Evolutionary conservation across 2,797 vertebrate genomes (phyloP).

Genomic region (Hoplostethus atlanticus): DNA sequence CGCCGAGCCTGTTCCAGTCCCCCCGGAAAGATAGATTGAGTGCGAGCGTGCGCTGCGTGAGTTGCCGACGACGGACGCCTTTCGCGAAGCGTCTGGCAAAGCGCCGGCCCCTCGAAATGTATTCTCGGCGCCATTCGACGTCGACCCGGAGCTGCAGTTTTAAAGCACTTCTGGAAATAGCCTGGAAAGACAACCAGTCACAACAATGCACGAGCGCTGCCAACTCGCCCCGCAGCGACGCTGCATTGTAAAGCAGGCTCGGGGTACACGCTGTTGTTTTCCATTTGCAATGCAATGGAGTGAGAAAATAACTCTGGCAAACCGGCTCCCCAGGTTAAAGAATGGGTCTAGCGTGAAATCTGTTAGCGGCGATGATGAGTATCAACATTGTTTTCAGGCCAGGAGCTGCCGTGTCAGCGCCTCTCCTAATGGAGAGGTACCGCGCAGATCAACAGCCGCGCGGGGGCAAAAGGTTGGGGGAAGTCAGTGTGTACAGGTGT

Average conservation of each 20-base stretch:
- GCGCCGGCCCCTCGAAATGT: constrained; percentile 40
- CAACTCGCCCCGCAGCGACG: constrained; percentile 40
- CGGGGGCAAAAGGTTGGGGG: constrained; percentile 40
- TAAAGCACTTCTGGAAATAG: constrained; percentile 69
- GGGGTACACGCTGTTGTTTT: constrained; percentile 47
- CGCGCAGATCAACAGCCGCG: constrained; percentile 54
- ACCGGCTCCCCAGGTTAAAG: constrained; percentile 46
- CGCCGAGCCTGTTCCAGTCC: constrained; percentile 59
- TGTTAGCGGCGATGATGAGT: constrained; percentile 48
- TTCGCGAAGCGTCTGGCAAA: constrained; percentile 54
- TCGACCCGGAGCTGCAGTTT: constrained; percentile 51
- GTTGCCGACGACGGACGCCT: constrained; percentile 9
- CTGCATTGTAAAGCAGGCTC: constrained; percentile 34
- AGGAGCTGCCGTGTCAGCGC: constrained; percentile 51
- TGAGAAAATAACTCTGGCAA: constrained; percentile 56
- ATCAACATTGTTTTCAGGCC: constrained; percentile 28
- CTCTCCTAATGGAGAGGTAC: constrained; percentile 61
- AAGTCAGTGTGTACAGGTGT: constrained; percentile 41
- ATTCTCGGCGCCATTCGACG: constrained; percentile 57
- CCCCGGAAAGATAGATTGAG: constrained; percentile 68
- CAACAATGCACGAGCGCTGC: constrained; percentile 60
- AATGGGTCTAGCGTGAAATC: constrained; percentile 44
- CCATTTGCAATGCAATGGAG: constrained; percentile 57
- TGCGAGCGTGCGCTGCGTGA: constrained; percentile 26
- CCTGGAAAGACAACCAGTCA: constrained; percentile 61